Base-by-base conservation (phyloP, 23 tunicate species). In the Aplidium turbinatum region DNA sequence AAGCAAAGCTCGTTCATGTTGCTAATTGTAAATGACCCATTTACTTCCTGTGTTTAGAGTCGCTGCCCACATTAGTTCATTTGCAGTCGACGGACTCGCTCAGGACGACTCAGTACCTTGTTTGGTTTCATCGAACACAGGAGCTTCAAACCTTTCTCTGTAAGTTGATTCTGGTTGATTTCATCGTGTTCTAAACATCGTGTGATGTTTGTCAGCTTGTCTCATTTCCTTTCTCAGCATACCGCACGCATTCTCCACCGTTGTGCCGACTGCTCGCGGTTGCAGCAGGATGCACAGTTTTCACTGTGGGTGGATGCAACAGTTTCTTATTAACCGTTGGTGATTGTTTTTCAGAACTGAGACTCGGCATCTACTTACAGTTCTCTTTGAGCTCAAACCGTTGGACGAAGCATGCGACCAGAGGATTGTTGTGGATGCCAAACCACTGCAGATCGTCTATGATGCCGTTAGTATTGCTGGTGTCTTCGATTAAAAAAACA, bases 371-470 rank as follows among this genome's bases (percentile, higher is more conserved):
- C 58, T 86, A 16, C 70, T 86, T 21, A 53, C 79, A 22, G 55
- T 87, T 24, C 11, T 81, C 9, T 87, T 87, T 63, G 94, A 87
- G 38, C 74, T 30, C 28, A 87, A 80, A 57, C 94, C 94, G 2
- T 20, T 87, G 50, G 86, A 87, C 67, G 86, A 69, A 31, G 28
- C 67, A 2, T 73, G 86, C 40, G 94, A 87, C 58, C 94, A 87
- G 32, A 35, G 94, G 21, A 35, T 87, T 30, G 68, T 55, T 1
- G 70, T 80, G 16, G 54, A 87, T 33, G 47, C 86, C 1, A 77
- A 84, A 27, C 94, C 94, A 0, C 36, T 87, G 77, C 69, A 73
- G 33, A 87, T 87, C 0, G 33, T 74, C n/a, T 87, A 87, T 51
- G 94, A 87, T 58, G 94, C 94, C 22, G 82, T 69, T 35, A 68